These are phyloP conservation scores for Hedya salicella DNA, from an alignment of 2,888 invertebrate genomes.

Conservation along the genomic window DNA sequence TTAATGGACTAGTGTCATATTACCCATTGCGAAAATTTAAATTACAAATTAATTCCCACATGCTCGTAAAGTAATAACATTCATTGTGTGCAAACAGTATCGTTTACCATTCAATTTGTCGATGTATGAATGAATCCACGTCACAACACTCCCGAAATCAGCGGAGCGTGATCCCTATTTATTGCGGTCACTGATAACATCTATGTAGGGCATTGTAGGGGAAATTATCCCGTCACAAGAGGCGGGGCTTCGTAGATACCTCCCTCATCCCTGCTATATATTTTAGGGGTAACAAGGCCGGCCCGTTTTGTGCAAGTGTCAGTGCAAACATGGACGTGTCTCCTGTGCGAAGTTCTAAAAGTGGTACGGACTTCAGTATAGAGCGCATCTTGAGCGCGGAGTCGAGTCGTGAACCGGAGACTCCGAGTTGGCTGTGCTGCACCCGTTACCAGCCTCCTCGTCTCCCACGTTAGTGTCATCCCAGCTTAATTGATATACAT, in stretches of 20 bases:
- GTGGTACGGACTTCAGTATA: slow-evolving; percentile 84
- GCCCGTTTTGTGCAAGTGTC: slow-evolving; percentile 46
- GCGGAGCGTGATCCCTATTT: slow-evolving; percentile 68
- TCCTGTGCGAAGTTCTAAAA: slow-evolving; percentile 65
- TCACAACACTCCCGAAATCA: slow-evolving; percentile 76
- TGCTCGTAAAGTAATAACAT: slow-evolving; percentile 82
- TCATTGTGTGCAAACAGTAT: slow-evolving; percentile 81
- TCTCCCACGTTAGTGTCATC: slow-evolving; percentile 85
- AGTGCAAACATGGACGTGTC: slow-evolving; percentile 67
- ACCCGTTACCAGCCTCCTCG: slow-evolving; percentile 90
- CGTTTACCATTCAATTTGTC: slow-evolving; percentile 74
- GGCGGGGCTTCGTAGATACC: slow-evolving; percentile 60
- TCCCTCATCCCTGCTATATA: slow-evolving; percentile 52
- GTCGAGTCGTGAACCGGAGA: slow-evolving; percentile 54
- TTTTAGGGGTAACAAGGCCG: slow-evolving; percentile 53
- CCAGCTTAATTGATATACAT: not conserved
- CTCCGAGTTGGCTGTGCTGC: slow-evolving; percentile 87
- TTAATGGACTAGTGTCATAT: slow-evolving; percentile 47
- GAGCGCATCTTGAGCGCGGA: slow-evolving; percentile 85
- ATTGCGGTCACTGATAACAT: slow-evolving; percentile 68
- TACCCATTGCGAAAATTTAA: slow-evolving; percentile 60
- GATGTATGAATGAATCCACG: slow-evolving; percentile 73
- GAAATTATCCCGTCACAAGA: slow-evolving; percentile 44
- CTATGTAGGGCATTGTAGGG: slow-evolving; percentile 52
- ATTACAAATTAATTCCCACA: slow-evolving; percentile 84